These are phyloP conservation scores for Amblyjoppa proteus DNA, from an alignment of 2,888 invertebrate species.

Conservation along the genomic window DNA sequence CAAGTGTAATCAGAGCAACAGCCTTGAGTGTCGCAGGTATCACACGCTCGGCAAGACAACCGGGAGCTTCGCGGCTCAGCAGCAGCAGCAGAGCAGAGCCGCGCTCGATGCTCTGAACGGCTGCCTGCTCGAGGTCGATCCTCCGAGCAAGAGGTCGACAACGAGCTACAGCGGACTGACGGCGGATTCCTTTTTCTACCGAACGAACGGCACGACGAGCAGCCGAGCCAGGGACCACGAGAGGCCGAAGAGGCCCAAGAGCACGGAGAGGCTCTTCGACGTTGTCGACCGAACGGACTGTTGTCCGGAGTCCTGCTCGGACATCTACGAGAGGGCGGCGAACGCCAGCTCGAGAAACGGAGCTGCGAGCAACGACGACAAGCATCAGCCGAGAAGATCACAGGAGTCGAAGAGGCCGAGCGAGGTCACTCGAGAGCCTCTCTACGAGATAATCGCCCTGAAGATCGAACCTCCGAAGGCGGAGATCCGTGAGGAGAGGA, in stretches of 20 bases:
- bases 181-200: slow-evolving; percentile 76
- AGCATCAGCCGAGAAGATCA: slow-evolving; percentile 63
- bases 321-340: slow-evolving; percentile 51
- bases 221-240: slow-evolving; percentile 71
- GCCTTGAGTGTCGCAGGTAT: slow-evolving; percentile 78
- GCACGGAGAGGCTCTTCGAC: slow-evolving; percentile 80
- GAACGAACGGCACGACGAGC: slow-evolving; percentile 77
- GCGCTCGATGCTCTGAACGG: slow-evolving; percentile 73
- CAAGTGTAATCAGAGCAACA: slow-evolving; percentile 76
- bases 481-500: slow-evolving; percentile 71
- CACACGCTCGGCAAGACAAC: slow-evolving; percentile 79
- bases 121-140: slow-evolving; percentile 71
- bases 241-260: slow-evolving; percentile 79
- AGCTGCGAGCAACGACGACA: slow-evolving; percentile 60
- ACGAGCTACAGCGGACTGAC: slow-evolving; percentile 68
- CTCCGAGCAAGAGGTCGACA: slow-evolving; percentile 71
- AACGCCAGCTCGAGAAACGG: slow-evolving; percentile 70
- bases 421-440: slow-evolving; percentile 72
- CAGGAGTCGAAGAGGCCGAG: slow-evolving; percentile 68
- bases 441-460: slow-evolving; percentile 77
- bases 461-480: slow-evolving; percentile 67
- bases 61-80: slow-evolving; percentile 55
- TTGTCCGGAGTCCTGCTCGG: slow-evolving; percentile 55
- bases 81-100: slow-evolving; percentile 65
- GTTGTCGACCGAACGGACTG: slow-evolving; percentile 75